Evolutionary conservation across 2,888 invertebrate species (phyloP), one percentile per base, ranked within the genome.

Genomic region (Papilio protenor): DNA sequence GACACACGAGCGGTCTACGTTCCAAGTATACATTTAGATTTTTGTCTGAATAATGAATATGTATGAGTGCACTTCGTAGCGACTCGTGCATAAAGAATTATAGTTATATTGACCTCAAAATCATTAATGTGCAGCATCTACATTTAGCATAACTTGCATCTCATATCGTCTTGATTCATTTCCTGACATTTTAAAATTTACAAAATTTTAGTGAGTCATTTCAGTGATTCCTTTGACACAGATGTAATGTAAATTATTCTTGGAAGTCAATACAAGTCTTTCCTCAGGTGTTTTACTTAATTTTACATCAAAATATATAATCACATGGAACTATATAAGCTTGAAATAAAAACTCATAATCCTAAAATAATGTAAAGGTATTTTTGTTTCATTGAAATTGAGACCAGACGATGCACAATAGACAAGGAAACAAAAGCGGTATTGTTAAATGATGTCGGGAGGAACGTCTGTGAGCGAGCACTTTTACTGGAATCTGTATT

Each of bases 401-500:
- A 75, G 40, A 33, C 52, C 23, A 61, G 49, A 55, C 49, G 49
- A 52, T 59, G 14, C 81, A 83, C 83, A 80, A 83, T 83, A 78
- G 80, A 81, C 78, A 79, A 66, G 80, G 81, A 83, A 84, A 82
- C 83, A 84, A 85, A 83, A 80, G 81, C 81, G 81, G 81, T 83
- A 83, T 84, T 84, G 84, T 84, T 85, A 82, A 85, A 86, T 87
- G 84, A 85, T 85, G 82, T 81, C 79, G 76, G 84, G 80, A 80
- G 84, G 81, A 85, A 85, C 85, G 84, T 86, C 85, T 85, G 85
- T 87, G 88, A 84, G 86, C 86, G 86, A 93, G 91, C 93, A 94
- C 94, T 94, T 94, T 94, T 94, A 92, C 93, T 94, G 92, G 90
- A 89, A 88, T 89, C 87, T 88, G 85, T 88, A 85, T 84, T 84